These are phyloP conservation scores for Diogma glabrata DNA, from an alignment of 2,888 invertebrate species.

Conservation along the genomic window DNA sequence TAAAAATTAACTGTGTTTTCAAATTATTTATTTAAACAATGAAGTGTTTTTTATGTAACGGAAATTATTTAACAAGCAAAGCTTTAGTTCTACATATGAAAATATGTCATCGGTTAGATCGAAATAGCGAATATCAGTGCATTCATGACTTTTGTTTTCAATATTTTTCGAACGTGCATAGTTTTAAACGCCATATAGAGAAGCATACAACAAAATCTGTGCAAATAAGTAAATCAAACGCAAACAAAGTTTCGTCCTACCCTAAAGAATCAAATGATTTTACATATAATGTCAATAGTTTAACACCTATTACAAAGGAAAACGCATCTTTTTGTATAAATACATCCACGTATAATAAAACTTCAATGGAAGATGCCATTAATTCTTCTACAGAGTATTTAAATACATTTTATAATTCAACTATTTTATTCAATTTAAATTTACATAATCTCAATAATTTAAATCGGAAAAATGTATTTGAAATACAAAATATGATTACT, in stretches of 20 bases:
- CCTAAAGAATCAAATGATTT: too few relatives aligned
- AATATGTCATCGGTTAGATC: slow-evolving; percentile 2
- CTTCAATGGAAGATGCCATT: too few relatives aligned
- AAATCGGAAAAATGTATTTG: slow-evolving; percentile 7
- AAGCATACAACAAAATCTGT: too few relatives aligned
- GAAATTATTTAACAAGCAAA: not conserved
- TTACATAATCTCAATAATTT: slow-evolving; percentile 5
- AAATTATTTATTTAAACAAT: not conserved
- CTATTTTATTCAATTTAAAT: too few relatives aligned
- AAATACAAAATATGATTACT: not conserved
- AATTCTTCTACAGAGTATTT: too few relatives aligned
- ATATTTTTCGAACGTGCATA: not conserved
- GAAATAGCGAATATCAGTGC: slow-evolving; percentile 1
- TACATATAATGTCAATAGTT: too few relatives aligned
- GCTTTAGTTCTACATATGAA: slow-evolving; percentile 7
- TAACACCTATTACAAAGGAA: too few relatives aligned
- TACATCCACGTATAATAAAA: too few relatives aligned
- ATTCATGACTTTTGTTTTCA: not conserved
- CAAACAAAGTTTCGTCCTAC: too few relatives aligned
- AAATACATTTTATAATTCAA: too few relatives aligned
- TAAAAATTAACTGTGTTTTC: not conserved
- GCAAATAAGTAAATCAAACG: too few relatives aligned
- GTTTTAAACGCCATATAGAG: not conserved
- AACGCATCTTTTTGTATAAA: too few relatives aligned
- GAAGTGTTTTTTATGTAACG: not conserved